Percentiles rank a stretch among this genome's conserved stretches.
Evolutionary conservation across 2,888 invertebrate genomes (phyloP).

Genomic region (Trachelus tabidus): DNA sequence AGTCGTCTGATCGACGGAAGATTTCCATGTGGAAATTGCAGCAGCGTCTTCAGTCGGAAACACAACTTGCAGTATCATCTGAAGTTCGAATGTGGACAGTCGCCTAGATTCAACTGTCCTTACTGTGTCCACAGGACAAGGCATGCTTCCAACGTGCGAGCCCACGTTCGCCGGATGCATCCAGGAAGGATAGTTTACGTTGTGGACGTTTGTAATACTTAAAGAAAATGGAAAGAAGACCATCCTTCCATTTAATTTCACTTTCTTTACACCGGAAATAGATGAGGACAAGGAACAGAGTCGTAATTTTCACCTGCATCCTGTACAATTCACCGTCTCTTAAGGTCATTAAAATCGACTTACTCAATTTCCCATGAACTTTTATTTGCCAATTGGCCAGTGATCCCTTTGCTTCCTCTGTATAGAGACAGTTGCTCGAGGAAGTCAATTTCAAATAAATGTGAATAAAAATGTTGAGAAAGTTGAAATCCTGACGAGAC

Average conservation of each 20-base stretch:
- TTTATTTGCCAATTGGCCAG: not conserved
- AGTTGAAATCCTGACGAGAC: not conserved
- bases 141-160: constrained; percentile 42
- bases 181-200: constrained; percentile 35
- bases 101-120: constrained; percentile 50
- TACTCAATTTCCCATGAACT: not conserved
- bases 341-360: not conserved
- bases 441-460: not conserved
- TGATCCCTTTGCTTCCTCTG: not conserved
- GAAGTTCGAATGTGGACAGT: constrained; percentile 50
- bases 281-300: not conserved
- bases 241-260: not conserved
- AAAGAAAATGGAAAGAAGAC: not conserved
- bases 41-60: constrained; percentile 52
- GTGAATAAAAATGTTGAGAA: not conserved
- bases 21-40: constrained; percentile 39
- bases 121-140: constrained; percentile 45
- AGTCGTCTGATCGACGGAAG: not conserved
- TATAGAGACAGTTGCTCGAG: not conserved
- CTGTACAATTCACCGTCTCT: not conserved
- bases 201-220: constrained; percentile 33
- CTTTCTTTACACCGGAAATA: not conserved
- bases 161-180: constrained; percentile 43
- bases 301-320: not conserved
- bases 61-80: constrained; percentile 54